Conservation (phyloP, 2,797 vertebrate genomes). For the Margarornis squamiger region DNA sequence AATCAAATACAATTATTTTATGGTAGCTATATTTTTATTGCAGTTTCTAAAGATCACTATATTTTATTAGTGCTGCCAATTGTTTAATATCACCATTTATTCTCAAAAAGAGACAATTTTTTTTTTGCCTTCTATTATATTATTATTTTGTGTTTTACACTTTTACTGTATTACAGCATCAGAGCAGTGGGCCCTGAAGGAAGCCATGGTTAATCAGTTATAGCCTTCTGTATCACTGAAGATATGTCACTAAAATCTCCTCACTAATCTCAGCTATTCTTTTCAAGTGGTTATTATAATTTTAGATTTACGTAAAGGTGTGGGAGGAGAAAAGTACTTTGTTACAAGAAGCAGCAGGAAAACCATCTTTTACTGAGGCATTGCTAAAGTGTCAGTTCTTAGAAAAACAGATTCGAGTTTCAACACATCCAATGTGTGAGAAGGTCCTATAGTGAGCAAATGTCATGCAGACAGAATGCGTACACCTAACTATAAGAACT, state of each 20-base stretch:
- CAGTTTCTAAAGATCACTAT: conserved; percentile 31
- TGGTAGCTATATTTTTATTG: conserved; percentile 21
- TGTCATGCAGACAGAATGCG: not conserved
- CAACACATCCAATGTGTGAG: not conserved
- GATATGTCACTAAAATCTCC: not conserved
- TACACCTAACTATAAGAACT: not conserved
- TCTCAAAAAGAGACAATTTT: not conserved
- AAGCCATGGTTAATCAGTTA: not conserved
- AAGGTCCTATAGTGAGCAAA: not conserved
- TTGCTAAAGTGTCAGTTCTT: not conserved
- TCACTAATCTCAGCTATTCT: not conserved
- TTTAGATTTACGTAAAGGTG: not conserved
- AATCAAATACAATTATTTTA: conserved; percentile 59
- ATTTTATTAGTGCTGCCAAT: conserved; percentile 28
- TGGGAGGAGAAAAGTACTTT: not conserved
- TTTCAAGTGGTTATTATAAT: not conserved
- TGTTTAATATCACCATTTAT: not conserved
- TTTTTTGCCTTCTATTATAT: not conserved
- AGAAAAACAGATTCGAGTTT: not conserved
- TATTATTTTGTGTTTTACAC: not conserved
- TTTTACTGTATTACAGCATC: not conserved
- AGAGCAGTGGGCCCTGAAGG: not conserved
- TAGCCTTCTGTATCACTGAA: not conserved
- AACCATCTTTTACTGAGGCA: not conserved
- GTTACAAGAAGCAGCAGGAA: not conserved